Percentiles rank a stretch among this genome's conserved stretches.
phyloP scores from a whole-genome alignment of 2,113 vertebrate species.

The Podilymbus podiceps region DNA sequence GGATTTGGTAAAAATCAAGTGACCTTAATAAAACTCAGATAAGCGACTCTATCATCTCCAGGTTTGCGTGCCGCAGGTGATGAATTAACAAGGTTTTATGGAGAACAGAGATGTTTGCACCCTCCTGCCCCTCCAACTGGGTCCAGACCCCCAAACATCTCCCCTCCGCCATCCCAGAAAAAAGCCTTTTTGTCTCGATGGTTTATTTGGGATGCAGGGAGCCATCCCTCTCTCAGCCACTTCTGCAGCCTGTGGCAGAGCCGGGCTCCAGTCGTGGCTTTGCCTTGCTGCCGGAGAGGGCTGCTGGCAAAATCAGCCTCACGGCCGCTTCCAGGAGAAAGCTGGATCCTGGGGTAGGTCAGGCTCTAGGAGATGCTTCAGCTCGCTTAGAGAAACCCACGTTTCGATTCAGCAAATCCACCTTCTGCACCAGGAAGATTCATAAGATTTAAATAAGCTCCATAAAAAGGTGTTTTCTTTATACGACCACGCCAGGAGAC shows the following conservation, averaged over 20 bases:
- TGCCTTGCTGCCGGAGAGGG: neutral
- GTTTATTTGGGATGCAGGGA: neutral
- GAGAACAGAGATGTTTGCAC: neutral
- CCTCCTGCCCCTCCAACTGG: neutral
- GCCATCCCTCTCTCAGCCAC: neutral
- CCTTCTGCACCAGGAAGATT: neutral
- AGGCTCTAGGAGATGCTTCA: neutral
- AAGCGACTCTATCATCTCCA: neutral
- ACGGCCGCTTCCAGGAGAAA: rapidly evolving
- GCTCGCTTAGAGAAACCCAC: neutral
- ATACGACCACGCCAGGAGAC: neutral
- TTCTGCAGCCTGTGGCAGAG: neutral
- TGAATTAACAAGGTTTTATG: neutral
- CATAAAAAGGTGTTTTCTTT: neutral
- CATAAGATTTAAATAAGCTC: neutral
- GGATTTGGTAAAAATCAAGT: neutral
- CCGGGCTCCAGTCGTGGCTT: neutral
- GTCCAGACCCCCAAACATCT: neutral
- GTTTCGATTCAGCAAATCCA: neutral
- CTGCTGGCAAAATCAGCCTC: neutral
- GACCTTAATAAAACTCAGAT: neutral
- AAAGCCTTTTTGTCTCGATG: neutral
- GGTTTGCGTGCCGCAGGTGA: neutral
- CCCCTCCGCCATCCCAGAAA: rapidly evolving
- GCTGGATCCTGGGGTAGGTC: neutral